Percentiles rank a stretch among this genome's conserved stretches.
These are phyloP conservation scores for Cyaniris semiargus DNA, from an alignment of 2,888 invertebrate species.

Conservation along the genomic window DNA sequence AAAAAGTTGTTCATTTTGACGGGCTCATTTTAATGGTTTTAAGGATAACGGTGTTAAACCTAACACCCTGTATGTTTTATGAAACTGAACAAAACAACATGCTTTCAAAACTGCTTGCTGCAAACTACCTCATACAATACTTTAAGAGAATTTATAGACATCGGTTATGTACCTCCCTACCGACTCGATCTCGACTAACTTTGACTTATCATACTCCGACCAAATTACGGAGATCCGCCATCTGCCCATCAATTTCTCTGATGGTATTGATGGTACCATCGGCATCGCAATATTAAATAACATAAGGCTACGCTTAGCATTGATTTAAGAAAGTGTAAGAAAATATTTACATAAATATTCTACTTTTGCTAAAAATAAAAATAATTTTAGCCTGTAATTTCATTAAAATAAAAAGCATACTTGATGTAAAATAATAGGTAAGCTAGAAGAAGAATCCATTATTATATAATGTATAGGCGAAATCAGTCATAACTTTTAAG, in stretches of 20 bases:
- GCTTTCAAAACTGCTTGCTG: background rate
- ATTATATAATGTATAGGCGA: background rate
- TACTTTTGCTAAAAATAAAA: background rate
- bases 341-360: background rate
- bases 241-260: too few species aligned
- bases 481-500: background rate
- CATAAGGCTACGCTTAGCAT: background rate
- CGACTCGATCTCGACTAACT: too few species aligned
- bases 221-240: too few species aligned
- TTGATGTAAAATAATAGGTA: background rate
- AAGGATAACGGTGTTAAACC: too few species aligned
- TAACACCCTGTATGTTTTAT: too few species aligned
- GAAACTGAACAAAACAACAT: background rate
- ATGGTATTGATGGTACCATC: too few species aligned
- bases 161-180: too few species aligned
- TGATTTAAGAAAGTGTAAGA: background rate
- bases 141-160: too few species aligned
- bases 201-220: too few species aligned
- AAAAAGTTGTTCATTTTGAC: too few species aligned
- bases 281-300: too few species aligned
- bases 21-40: too few species aligned
- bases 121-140: conserved; percentile 1
- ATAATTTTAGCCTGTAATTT: background rate
- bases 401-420: background rate
- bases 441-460: background rate